phyloP scores from a whole-genome alignment of 2,113 vertebrate genomes.

The Turdus rufiventris region DNA sequence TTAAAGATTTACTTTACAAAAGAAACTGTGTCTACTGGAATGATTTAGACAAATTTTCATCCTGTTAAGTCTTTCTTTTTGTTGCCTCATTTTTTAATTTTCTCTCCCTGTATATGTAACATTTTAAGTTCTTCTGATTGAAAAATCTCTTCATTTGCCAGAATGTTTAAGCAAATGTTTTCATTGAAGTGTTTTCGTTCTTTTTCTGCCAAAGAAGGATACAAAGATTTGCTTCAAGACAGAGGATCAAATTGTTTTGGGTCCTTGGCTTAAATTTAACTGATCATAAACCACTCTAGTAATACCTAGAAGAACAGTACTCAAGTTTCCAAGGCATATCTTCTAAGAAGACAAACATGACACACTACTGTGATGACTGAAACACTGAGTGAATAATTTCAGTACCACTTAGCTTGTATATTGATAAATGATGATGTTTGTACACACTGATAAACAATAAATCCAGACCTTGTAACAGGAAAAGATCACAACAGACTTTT shows the following conservation, averaged over 20 bases:
- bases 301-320: background rate
- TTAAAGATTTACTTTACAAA: background rate
- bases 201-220: background rate
- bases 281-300: background rate
- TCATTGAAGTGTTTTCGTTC: background rate
- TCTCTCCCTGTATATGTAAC: background rate
- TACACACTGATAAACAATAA: background rate
- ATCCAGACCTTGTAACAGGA: background rate
- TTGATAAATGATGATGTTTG: background rate
- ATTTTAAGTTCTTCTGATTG: background rate
- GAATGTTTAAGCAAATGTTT: background rate
- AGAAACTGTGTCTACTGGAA: background rate
- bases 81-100: background rate
- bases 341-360: background rate
- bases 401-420: background rate
- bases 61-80: background rate
- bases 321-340: background rate
- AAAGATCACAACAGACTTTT: background rate
- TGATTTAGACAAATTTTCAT: background rate
- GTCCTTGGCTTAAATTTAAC: background rate
- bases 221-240: background rate
- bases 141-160: background rate
- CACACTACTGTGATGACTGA: background rate
- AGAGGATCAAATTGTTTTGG: background rate
- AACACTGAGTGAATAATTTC: background rate